Percentiles rank a stretch among this genome's conserved stretches.
Conservation (phyloP, 2,797 vertebrate species). For the Thalassophryne amazonica region DNA sequence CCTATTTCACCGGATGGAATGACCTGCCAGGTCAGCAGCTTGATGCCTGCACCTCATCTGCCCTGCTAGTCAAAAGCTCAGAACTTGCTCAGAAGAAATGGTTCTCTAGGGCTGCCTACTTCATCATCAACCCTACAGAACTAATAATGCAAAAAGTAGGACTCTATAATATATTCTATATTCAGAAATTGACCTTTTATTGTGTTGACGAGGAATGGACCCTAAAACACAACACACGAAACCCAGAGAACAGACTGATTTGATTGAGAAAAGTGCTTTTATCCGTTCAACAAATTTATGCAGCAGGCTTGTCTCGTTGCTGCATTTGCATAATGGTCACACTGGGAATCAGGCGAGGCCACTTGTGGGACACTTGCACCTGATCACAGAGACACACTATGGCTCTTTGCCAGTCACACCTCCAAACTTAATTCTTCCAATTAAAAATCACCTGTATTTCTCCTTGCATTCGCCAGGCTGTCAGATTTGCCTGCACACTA, state of each 20-base stretch:
- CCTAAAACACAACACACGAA: neutral
- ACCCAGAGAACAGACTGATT: conserved; percentile 21
- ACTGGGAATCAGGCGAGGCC: conserved; percentile 77
- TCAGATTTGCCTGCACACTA: conserved; percentile 19
- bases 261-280: conserved; percentile 61
- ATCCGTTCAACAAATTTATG: conserved; percentile 64
- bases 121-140: neutral
- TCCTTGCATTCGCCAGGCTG: conserved; percentile 40
- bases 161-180: neutral
- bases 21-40: conserved; percentile 28
- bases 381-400: conserved; percentile 75
- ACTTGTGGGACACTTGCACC: conserved; percentile 82
- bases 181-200: neutral
- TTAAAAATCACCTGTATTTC: conserved; percentile 61
- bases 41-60: conserved; percentile 46
- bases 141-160: no score
- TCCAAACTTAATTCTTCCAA: conserved; percentile 46
- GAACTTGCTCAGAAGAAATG: conserved; percentile 1
- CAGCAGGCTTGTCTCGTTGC: conserved; percentile 57
- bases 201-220: neutral
- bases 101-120: conserved; percentile 9
- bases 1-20: conserved; percentile 32
- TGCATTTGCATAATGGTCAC: conserved; percentile 77
- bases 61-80: conserved; percentile 34
- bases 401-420: conserved; percentile 74